A percentile compares a stretch with the other conserved stretches of the same genome.
Conservation (phyloP, 2,888 invertebrate species). For the Cataglyphis cursor region DNA sequence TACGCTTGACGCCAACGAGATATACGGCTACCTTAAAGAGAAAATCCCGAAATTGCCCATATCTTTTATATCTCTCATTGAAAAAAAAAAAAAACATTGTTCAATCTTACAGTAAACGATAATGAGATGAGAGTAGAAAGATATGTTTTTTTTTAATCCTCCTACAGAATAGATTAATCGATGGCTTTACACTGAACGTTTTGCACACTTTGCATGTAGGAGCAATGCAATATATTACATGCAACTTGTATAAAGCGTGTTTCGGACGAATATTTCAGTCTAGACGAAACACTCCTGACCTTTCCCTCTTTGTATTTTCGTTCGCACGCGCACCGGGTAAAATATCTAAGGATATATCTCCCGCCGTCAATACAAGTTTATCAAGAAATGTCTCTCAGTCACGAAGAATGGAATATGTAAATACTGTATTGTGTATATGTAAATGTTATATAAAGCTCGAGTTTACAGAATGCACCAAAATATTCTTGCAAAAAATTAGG, state of each 20-base stretch:
- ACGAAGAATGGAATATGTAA: constrained; percentile 64
- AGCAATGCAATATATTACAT: background rate
- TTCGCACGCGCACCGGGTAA: background rate
- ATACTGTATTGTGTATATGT: constrained; percentile 54
- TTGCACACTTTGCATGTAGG: background rate
- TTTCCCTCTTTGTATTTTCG: constrained; percentile 37
- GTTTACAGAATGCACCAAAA: background rate
- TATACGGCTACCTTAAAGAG: constrained; percentile 20
- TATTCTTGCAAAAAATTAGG: constrained; percentile 4
- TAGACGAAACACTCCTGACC: background rate
- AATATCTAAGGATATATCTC: constrained; percentile 24
- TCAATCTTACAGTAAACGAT: background rate
- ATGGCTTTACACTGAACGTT: constrained; percentile 1
- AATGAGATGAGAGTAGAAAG: background rate
- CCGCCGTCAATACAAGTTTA: constrained; percentile 39
- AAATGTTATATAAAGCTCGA: constrained; percentile 13
- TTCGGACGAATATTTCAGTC: constrained; percentile 29
- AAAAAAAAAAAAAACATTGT: background rate
- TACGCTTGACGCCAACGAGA: constrained; percentile 16
- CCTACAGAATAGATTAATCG: constrained; percentile 11
- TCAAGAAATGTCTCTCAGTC: constrained; percentile 51
- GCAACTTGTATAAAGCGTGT: constrained; percentile 28
- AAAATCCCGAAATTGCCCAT: constrained; percentile 29
- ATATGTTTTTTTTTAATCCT: background rate
- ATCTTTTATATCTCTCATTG: background rate